Percentiles rank a stretch among this genome's conserved stretches.
Evolutionary conservation across 1,140 invertebrate species (phyloP).

Genomic region (Drosophila sp.): DNA sequence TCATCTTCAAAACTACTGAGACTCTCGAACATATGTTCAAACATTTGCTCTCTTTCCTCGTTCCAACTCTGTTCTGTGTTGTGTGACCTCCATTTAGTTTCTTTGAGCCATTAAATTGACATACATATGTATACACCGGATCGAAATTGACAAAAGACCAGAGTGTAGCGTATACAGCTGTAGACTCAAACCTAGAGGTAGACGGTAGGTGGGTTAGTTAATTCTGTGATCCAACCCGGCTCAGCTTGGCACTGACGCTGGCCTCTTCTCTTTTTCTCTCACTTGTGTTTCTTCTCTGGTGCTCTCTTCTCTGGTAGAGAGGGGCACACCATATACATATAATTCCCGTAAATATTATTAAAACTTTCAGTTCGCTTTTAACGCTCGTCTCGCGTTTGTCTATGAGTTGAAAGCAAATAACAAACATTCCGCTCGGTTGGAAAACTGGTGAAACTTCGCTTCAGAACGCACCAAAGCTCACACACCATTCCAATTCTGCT

Average conservation of each 20-base stretch:
- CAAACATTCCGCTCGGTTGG: slow-evolving; percentile 1
- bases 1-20: too few species aligned
- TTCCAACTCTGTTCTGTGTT: too few species aligned
- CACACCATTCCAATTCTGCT: slow-evolving; percentile 11
- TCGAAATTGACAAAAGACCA: slow-evolving; percentile 23
- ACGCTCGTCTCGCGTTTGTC: slow-evolving; percentile 55
- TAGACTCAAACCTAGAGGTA: not conserved
- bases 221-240: slow-evolving; percentile 10
- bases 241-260: not conserved
- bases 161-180: slow-evolving; percentile 9
- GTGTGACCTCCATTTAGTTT: slow-evolving; percentile 20
- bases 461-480: not conserved
- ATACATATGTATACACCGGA: slow-evolving; percentile 2
- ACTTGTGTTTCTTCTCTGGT: not conserved
- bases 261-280: slow-evolving; percentile 25
- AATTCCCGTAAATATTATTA: slow-evolving; percentile 70
- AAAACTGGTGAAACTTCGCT: slow-evolving; percentile 15
- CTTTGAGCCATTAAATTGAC: slow-evolving; percentile 37
- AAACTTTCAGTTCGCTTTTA: slow-evolving; percentile 75
- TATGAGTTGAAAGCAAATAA: slow-evolving; percentile 18
- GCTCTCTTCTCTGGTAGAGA: slow-evolving; percentile 22
- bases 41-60: not conserved
- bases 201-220: not conserved
- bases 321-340: slow-evolving; percentile 40
- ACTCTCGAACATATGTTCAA: not conserved